Percentiles rank a stretch among this genome's conserved stretches.
phyloP scores from a whole-genome alignment of 2,888 invertebrate species.

The Syrphus vitripennis region DNA sequence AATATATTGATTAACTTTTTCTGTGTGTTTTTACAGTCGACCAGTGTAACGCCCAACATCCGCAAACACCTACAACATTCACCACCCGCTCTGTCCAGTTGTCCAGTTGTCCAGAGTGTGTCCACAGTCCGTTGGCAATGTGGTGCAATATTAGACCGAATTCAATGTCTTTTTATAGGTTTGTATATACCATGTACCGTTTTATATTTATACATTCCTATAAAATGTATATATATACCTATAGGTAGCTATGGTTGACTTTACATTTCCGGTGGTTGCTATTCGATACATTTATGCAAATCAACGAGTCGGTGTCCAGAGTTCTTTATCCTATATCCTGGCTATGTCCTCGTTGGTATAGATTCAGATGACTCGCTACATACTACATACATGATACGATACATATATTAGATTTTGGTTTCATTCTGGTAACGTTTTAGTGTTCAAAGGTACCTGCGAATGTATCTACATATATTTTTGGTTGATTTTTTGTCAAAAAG shows the following conservation, averaged over 20 bases:
- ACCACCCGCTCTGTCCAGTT: not conserved
- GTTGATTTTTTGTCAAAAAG: not conserved
- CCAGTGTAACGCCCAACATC: slow-evolving; percentile 47
- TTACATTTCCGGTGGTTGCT: slow-evolving; percentile 65
- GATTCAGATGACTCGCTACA: slow-evolving; percentile 26
- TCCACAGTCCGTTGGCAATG: slow-evolving; percentile 12
- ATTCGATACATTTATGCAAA: slow-evolving; percentile 69
- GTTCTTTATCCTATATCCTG: slow-evolving; percentile 34
- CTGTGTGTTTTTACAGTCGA: slow-evolving; percentile 45
- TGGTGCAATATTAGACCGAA: slow-evolving; percentile 61
- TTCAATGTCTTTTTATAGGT: slow-evolving; percentile 51
- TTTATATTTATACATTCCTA: not conserved
- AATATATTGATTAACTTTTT: slow-evolving; percentile 64
- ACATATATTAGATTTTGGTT: slow-evolving; percentile 53
- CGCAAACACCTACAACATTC: slow-evolving; percentile 4
- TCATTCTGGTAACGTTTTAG: slow-evolving; percentile 35
- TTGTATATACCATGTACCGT: too few relatives aligned
- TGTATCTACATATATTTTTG: not conserved
- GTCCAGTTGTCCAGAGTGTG: too few relatives aligned
- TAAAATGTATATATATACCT: not conserved
- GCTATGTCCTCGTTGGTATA: not conserved
- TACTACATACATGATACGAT: not conserved
- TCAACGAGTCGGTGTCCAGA: slow-evolving; percentile 53
- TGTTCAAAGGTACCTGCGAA: not conserved
- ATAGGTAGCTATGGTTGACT: slow-evolving; percentile 37